Evolutionary conservation across 1,140 invertebrate genomes (phyloP), one percentile per base, ranked within the genome.

Genomic region (Ostrea denselamellosa): DNA sequence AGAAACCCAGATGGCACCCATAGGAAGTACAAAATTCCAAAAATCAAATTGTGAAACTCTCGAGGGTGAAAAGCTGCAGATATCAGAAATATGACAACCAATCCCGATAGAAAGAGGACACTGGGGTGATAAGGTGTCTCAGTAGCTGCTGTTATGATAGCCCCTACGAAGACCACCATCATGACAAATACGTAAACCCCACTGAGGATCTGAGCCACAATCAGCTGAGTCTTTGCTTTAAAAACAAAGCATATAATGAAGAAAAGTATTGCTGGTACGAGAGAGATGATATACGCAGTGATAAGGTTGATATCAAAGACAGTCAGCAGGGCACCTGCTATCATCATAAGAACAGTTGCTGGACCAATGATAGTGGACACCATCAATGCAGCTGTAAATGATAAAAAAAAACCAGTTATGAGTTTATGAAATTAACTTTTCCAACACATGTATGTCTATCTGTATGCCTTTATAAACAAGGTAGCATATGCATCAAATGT

Each of bases 311-410:
- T 92, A 10, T 94, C 93, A 90, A 96, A 96, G 0, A 96, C 96
- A 17, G 95, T 95, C 7, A 94, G 93, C 58, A 96, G 95, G 19
- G 96, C 95, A 54, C 90, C 91, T 52, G 92, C 89, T n/a, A 93
- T 93, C 92, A 92, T 92, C 85, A 96, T 95, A 85, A 96, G 95
- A 81, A 97, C 96, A 0, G 96, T 96, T 34, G 96, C 96, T 8
- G 96, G 96, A 53, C 96, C 96, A 4, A 96, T 92, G 86, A 92
- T 84, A 19, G 86, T 87, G 17, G 85, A 87, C 12, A 87, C 65
- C 89, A 90, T 88, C 14, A 90, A 81, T n/a, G 85, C 85, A 53
- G 25, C 87, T 86, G 51, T 62, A 86, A 86, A 44, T 2, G 34
- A 44, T 2, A 5, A 44, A 44, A 44, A 44, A 44, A 44, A 44